Base-by-base conservation (phyloP, 1,140 invertebrate genomes). In the Nebria ingens region DNA sequence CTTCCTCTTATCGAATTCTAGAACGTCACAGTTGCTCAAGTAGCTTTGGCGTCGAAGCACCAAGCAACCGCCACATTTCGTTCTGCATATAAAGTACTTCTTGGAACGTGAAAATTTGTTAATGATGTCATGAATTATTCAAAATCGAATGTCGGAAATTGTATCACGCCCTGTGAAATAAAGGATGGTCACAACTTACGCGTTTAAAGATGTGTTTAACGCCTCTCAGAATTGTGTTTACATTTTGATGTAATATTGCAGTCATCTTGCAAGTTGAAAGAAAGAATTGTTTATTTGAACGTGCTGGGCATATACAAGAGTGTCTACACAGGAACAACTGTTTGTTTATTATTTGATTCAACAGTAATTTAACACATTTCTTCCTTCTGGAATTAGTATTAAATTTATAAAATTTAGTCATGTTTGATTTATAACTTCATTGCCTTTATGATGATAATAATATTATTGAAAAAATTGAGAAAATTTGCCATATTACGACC, bases 111-210 rank as follows among this genome's bases (percentile, higher is more conserved):
- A 55, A 55, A 58, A 58, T 58, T 58, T 55, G 42, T 53, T 58
- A 58, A 58, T 52, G 57, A 58, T 56, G 55, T 56, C 55, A 58
- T 58, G 57, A 58, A 58, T 58, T 55, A 58, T 58, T 54, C 57
- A 58, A 58, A 40, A 45, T 45, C 40, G 40, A 45, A 45, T 45
- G 40, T 45, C 40, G 40, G 40, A 45, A 45, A 45, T 45, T 45
- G 40, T 45, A 45, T 45, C 40, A 45, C 40, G 40, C 40, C 9
- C 17, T 45, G n/a, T 12, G 15, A 45, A 45, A 17, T 45, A 45
- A 45, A 45, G 40, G 40, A 9, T 45, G 40, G 40, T 12, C 40
- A 17, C 40, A 45, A 45, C 9, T 45, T 45, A 45, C 9, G n/a
- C n/a, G 40, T 12, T 45, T 45, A 6, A 45, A 45, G 40, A 45